Conservation (phyloP, 2,888 invertebrate genomes). For the Phorcus lineatus region DNA sequence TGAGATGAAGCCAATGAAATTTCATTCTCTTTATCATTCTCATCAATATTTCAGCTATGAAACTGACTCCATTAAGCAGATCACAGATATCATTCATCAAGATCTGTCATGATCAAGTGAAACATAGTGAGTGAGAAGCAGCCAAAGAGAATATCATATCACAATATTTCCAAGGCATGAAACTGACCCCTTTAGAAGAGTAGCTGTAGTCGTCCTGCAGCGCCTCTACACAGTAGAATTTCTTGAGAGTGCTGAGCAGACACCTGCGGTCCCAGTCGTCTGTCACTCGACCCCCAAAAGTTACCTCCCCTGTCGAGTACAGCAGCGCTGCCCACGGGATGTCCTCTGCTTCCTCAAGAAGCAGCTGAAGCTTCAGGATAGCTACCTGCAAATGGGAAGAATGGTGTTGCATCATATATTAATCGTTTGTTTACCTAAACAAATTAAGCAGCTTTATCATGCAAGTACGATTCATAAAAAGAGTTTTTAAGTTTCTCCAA, state of each 20-base stretch:
- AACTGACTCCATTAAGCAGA: no score
- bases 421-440: no score
- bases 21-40: no score
- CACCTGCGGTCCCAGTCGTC: constrained; percentile 75
- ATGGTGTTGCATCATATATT: neutral
- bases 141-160: no score
- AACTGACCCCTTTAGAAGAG: constrained; percentile 64
- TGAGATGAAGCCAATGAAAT: no score
- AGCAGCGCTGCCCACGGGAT: constrained; percentile 74
- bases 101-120: no score
- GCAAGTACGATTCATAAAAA: neutral
- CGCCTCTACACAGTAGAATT: constrained; percentile 70
- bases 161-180: no score
- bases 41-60: no score
- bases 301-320: constrained; percentile 74
- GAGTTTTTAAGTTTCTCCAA: no score
- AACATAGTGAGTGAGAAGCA: no score
- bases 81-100: no score
- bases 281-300: constrained; percentile 75
- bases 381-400: constrained; percentile 65
- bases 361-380: constrained; percentile 71
- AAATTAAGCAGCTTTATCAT: no score
- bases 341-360: constrained; percentile 62
- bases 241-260: constrained; percentile 68
- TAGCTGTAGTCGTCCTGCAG: constrained; percentile 65